phyloP scores from a whole-genome alignment of 2,797 vertebrate species.

The Enteromius anoplus region DNA sequence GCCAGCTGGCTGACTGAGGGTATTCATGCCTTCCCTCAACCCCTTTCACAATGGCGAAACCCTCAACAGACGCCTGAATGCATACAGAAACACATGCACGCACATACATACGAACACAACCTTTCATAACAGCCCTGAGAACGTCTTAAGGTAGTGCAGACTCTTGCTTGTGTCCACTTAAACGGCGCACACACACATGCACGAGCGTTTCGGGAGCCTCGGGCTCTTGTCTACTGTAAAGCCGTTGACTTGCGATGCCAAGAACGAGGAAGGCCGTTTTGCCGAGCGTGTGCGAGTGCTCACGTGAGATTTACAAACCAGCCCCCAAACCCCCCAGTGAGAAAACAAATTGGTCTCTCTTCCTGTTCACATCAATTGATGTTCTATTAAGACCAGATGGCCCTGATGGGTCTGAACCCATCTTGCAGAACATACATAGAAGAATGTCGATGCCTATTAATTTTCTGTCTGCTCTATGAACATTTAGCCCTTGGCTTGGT shows the following conservation, averaged over 20 bases:
- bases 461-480: constrained; percentile 54
- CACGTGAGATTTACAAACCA: constrained; percentile 43
- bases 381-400: constrained; percentile 71
- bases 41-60: constrained; percentile 59
- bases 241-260: constrained; percentile 45
- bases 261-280: constrained; percentile 46
- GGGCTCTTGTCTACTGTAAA: constrained; percentile 54
- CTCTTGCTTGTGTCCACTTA: constrained; percentile 37
- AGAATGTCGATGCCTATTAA: constrained; percentile 58
- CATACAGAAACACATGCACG: constrained; percentile 51
- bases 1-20: constrained; percentile 72
- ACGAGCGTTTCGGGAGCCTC: constrained; percentile 45
- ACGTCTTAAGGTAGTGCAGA: constrained; percentile 33
- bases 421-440: constrained; percentile 68
- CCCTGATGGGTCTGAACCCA: constrained; percentile 64
- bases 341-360: constrained; percentile 70
- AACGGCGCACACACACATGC: constrained; percentile 22
- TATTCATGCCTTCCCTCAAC: constrained; percentile 54
- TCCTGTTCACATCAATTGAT: constrained; percentile 70
- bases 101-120: constrained; percentile 56
- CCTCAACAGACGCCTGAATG: constrained; percentile 57
- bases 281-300: constrained; percentile 22
- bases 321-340: constrained; percentile 59
- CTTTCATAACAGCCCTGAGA: constrained; percentile 50
- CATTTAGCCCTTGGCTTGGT: constrained; percentile 41